A percentile compares a stretch with the other conserved stretches of the same genome.
Conservation (phyloP, 2,888 invertebrate species). For the Rhopalosiphum nymphaeae region DNA sequence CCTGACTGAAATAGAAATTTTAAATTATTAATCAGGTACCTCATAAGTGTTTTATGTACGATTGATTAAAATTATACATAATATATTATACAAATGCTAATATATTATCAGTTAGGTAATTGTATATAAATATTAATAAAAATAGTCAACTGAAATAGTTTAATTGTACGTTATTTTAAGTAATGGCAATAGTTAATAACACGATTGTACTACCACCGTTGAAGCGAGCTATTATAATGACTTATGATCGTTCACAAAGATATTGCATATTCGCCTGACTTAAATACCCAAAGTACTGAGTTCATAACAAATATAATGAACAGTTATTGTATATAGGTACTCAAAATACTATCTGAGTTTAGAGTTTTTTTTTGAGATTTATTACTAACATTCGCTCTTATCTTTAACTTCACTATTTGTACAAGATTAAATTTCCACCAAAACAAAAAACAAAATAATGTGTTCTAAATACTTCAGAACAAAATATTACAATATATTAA, state of each 20-base stretch:
- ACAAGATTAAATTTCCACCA: neutral
- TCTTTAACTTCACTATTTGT: constrained; percentile 17
- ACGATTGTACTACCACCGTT: neutral
- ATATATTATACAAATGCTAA: too few relatives aligned
- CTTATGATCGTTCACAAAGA: neutral
- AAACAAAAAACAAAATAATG: neutral
- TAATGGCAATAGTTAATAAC: neutral
- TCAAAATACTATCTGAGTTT: neutral
- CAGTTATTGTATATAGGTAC: neutral
- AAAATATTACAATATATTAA: neutral
- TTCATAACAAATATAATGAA: constrained; percentile 1
- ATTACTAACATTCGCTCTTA: neutral
- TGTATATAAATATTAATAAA: neutral
- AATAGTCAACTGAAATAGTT: neutral
- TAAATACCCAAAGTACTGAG: neutral
- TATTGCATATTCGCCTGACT: neutral
- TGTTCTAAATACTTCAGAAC: neutral
- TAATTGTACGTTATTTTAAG: neutral
- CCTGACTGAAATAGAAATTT: neutral
- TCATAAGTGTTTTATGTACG: neutral
- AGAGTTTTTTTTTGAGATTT: constrained; percentile 36
- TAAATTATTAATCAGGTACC: neutral
- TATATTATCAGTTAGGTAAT: neutral
- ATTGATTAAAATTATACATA: neutral
- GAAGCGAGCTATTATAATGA: neutral